These are phyloP conservation scores for Tachystola acroxantha DNA, from an alignment of 2,888 invertebrate species.

Conservation along the genomic window DNA sequence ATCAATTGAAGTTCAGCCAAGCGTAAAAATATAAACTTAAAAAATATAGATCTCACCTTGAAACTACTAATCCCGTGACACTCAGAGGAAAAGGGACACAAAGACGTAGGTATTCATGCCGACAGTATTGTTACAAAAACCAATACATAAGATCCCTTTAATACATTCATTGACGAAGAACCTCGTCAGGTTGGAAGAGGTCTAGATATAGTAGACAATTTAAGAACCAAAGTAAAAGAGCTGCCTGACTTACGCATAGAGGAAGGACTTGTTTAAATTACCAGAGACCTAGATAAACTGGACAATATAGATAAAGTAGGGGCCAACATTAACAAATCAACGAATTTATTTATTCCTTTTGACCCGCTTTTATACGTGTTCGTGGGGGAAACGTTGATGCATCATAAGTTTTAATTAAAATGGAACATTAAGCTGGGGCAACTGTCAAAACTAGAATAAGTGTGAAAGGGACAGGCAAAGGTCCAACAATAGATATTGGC, in stretches of 20 bases:
- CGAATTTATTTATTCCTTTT: conserved; percentile 44
- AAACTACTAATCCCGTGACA: conserved; percentile 49
- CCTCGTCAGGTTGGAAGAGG: neutral
- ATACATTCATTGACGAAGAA: conserved; percentile 14
- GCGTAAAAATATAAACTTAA: conserved; percentile 26
- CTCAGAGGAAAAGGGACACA: conserved; percentile 49
- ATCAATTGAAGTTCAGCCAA: conserved; percentile 24
- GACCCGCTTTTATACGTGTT: conserved; percentile 22
- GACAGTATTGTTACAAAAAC: conserved; percentile 48
- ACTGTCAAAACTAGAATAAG: conserved; percentile 36
- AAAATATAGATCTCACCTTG: conserved; percentile 44
- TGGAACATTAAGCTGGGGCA: conserved; percentile 54
- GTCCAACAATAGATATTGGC: conserved; percentile 46
- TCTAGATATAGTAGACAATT: neutral
- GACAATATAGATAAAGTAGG: conserved; percentile 45
- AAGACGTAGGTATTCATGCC: conserved; percentile 49
- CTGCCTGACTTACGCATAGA: conserved; percentile 17
- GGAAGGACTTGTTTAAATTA: conserved; percentile 15
- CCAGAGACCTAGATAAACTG: conserved; percentile 37
- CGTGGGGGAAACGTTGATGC: conserved; percentile 50
- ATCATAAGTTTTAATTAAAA: conserved; percentile 75
- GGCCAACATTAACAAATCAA: conserved; percentile 62
- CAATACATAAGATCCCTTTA: conserved; percentile 16
- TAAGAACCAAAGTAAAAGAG: conserved; percentile 20
- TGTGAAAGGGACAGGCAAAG: conserved; percentile 32